Evolutionary conservation across 1,140 invertebrate genomes (phyloP).

Genomic region (Maniola jurtina): DNA sequence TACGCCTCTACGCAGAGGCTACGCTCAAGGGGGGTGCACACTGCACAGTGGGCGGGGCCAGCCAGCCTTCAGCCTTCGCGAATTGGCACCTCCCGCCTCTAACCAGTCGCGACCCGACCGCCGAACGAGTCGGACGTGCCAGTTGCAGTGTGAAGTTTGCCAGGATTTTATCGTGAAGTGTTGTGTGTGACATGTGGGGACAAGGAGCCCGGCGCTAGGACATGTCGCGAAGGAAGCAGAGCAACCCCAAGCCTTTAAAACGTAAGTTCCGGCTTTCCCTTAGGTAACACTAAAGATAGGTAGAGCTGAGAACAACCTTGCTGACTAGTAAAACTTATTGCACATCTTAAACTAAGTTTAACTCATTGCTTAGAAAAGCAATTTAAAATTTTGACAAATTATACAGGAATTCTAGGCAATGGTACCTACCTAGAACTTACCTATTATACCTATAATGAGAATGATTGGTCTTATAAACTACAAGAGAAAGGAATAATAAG

Average conservation of each 20-base stretch:
- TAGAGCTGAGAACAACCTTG: too few species aligned
- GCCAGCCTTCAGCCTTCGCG: slow-evolving; percentile 50
- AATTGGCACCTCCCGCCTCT: slow-evolving; percentile 51
- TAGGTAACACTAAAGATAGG: background rate
- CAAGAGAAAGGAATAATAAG: too few species aligned
- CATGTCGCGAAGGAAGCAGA: slow-evolving; percentile 82
- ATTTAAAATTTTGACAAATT: too few species aligned
- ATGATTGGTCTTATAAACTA: too few species aligned
- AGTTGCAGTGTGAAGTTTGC: slow-evolving; percentile 34
- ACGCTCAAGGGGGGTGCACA: slow-evolving; percentile 41
- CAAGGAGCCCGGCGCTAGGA: slow-evolving; percentile 55
- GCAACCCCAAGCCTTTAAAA: slow-evolving; percentile 82
- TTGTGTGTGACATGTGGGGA: slow-evolving; percentile 64
- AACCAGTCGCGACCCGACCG: slow-evolving; percentile 46
- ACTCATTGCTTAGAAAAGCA: too few species aligned
- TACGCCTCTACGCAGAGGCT: slow-evolving; percentile 47
- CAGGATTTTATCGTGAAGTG: slow-evolving; percentile 46
- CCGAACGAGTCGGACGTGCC: slow-evolving; percentile 39
- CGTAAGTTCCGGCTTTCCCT: slow-evolving; percentile 66
- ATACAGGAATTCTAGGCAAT: too few species aligned
- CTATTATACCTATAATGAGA: too few species aligned
- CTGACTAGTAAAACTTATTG: too few species aligned
- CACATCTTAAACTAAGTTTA: too few species aligned
- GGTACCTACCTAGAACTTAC: too few species aligned
- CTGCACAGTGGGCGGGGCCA: slow-evolving; percentile 44